phyloP scores from a whole-genome alignment of 2,797 vertebrate genomes.

The Danionella dracula region DNA sequence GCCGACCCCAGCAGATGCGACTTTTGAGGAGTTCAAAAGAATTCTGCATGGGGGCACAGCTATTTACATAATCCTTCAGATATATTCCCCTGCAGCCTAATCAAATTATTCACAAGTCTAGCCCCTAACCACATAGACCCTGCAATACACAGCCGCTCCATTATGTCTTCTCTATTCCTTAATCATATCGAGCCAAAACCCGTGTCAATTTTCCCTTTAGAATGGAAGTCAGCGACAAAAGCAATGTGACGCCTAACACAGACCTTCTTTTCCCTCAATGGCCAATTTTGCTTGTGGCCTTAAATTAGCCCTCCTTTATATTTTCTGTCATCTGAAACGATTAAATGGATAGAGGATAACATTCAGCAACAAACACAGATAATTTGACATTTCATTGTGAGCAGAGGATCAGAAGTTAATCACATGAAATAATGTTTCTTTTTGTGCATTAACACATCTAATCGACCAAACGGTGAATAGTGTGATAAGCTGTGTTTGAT shows the following conservation, averaged over 20 bases:
- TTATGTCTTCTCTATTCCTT: conserved; percentile 62
- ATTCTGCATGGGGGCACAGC: conserved; percentile 74
- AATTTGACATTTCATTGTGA: conserved; percentile 27
- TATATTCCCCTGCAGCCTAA: conserved; percentile 82
- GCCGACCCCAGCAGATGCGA: conserved; percentile 81
- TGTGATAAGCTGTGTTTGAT: conserved; percentile 23
- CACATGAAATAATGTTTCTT: conserved; percentile 3
- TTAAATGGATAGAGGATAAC: conserved; percentile 53
- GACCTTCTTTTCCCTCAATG: conserved; percentile 50
- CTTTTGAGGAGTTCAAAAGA: conserved; percentile 83
- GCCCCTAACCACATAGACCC: conserved; percentile 75
- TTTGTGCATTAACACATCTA: conserved; percentile 4
- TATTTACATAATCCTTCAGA: conserved; percentile 85
- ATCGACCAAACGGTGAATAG: not conserved
- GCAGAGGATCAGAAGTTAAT: conserved; percentile 23
- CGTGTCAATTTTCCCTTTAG: conserved; percentile 75
- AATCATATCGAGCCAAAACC: conserved; percentile 72
- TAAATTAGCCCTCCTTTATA: conserved; percentile 58
- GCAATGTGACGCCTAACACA: conserved; percentile 58
- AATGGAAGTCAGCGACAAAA: conserved; percentile 64
- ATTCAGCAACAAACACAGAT: conserved; percentile 31
- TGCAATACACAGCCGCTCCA: conserved; percentile 68
- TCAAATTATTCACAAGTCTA: conserved; percentile 83
- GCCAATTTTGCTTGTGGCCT: conserved; percentile 65
- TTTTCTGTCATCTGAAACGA: conserved; percentile 59